phyloP scores from a whole-genome alignment of 35 echinoderm and acorn worm species.

The Nesometra sesokonis region DNA sequence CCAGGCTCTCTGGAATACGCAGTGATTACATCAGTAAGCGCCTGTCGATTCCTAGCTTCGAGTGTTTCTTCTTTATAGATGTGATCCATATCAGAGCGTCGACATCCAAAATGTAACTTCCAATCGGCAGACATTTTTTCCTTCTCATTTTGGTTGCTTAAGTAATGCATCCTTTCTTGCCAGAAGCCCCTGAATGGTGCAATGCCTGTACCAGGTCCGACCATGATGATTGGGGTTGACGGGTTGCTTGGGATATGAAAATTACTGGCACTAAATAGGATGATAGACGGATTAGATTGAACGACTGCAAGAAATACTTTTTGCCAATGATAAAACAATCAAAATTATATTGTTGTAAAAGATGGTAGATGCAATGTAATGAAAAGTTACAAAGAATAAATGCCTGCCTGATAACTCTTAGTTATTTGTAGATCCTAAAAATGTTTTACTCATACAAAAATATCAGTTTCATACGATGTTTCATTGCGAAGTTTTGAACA shows the following conservation, averaged over 20 bases:
- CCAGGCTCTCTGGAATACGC: slow-evolving; percentile 53
- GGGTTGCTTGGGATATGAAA: slow-evolving; percentile 50
- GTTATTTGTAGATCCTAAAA: too few relatives aligned
- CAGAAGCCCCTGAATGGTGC: slow-evolving; percentile 66
- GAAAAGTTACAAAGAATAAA: too few relatives aligned
- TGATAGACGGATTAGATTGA: too few relatives aligned
- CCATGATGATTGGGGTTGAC: slow-evolving; percentile 27
- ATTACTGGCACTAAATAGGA: slow-evolving; percentile 22
- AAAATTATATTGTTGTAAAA: too few relatives aligned
- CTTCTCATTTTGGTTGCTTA: neutral
- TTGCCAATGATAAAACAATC: too few relatives aligned
- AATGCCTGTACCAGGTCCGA: slow-evolving; percentile 57
- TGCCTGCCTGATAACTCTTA: too few relatives aligned
- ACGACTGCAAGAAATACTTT: too few relatives aligned
- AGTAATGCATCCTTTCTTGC: slow-evolving; percentile 40
- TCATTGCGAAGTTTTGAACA: too few relatives aligned
- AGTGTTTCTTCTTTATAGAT: slow-evolving; percentile 40
- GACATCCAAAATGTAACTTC: slow-evolving; percentile 57
- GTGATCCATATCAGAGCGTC: slow-evolving; percentile 47
- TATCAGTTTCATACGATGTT: too few relatives aligned
- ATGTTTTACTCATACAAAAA: too few relatives aligned
- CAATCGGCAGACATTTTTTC: slow-evolving; percentile 32
- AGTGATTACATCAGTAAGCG: slow-evolving; percentile 18
- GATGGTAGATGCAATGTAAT: too few relatives aligned
- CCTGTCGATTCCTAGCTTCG: slow-evolving; percentile 25